Percentiles rank a stretch among this genome's conserved stretches.
Conservation (phyloP, 2,113 vertebrate genomes). For the Sapayoa aenigma region DNA sequence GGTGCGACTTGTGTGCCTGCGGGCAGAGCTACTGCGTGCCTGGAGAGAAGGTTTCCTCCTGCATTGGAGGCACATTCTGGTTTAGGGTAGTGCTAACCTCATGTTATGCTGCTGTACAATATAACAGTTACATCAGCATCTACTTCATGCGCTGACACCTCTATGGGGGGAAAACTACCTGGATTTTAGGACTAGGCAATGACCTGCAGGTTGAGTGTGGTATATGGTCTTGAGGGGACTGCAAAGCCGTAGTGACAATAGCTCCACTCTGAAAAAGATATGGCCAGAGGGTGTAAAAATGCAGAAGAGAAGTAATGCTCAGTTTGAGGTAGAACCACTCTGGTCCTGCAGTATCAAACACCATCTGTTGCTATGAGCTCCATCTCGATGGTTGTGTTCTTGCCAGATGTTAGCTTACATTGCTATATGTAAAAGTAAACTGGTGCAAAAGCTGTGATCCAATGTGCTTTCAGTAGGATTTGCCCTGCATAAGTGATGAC, state of each 20-base stretch:
- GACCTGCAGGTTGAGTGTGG: not conserved
- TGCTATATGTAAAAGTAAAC: constrained; percentile 39
- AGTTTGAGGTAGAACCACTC: not conserved
- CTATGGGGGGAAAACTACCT: not conserved
- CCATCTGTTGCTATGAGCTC: not conserved
- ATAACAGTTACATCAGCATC: not conserved
- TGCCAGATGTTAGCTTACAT: constrained; percentile 49
- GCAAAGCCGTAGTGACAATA: not conserved
- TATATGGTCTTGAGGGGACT: not conserved
- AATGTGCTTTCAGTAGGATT: constrained; percentile 54
- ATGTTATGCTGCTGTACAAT: not conserved
- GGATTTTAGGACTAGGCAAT: not conserved
- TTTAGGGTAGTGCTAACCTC: not conserved
- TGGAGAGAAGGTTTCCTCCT: not conserved
- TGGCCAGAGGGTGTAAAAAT: not conserved
- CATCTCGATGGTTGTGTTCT: not conserved
- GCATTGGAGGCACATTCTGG: not conserved
- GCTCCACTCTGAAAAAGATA: not conserved
- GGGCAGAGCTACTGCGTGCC: not conserved
- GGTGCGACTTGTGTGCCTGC: not conserved
- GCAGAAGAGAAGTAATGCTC: not conserved
- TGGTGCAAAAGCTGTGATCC: constrained; percentile 35
- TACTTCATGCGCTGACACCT: not conserved
- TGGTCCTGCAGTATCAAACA: not conserved
- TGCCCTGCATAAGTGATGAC: constrained; percentile 41